Conservation (phyloP, 2,888 invertebrate genomes). For the Agelastica alni region DNA sequence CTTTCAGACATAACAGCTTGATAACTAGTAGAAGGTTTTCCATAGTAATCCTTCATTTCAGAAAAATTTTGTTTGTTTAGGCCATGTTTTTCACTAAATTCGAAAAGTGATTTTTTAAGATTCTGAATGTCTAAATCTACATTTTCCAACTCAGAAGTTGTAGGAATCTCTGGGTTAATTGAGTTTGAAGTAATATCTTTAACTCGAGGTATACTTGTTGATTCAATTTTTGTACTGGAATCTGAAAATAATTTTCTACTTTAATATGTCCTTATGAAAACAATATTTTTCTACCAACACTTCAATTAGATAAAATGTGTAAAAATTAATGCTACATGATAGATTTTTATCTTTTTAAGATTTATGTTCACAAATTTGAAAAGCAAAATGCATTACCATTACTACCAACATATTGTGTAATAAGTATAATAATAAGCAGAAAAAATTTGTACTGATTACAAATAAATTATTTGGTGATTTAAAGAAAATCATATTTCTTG, state of each 20-base stretch:
- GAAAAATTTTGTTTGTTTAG: slow-evolving; percentile 19
- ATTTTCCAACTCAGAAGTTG: not conserved
- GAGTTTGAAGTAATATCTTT: not conserved
- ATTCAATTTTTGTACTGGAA: not conserved
- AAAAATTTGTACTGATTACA: too few relatives aligned
- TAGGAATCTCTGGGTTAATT: not conserved
- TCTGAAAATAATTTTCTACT: too few relatives aligned
- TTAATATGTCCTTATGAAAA: not conserved
- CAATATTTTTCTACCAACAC: not conserved
- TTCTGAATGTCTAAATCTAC: slow-evolving; percentile 10
- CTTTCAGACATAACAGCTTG: not conserved
- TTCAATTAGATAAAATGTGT: not conserved
- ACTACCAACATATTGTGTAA: too few relatives aligned
- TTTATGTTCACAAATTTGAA: too few relatives aligned
- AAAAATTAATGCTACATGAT: not conserved
- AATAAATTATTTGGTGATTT: too few relatives aligned
- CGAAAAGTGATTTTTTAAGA: slow-evolving; percentile 15
- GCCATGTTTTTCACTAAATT: slow-evolving; percentile 19
- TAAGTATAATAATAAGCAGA: too few relatives aligned
- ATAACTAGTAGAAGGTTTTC: slow-evolving; percentile 18
- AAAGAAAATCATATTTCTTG: too few relatives aligned
- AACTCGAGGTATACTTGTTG: not conserved
- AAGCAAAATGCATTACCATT: too few relatives aligned
- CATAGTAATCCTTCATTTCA: slow-evolving; percentile 24
- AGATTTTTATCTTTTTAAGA: not conserved